A percentile compares a stretch with the other conserved stretches of the same genome.
These are phyloP conservation scores for Chironomus striatipennis DNA, from an alignment of 1,140 invertebrate genomes.

Conservation along the genomic window DNA sequence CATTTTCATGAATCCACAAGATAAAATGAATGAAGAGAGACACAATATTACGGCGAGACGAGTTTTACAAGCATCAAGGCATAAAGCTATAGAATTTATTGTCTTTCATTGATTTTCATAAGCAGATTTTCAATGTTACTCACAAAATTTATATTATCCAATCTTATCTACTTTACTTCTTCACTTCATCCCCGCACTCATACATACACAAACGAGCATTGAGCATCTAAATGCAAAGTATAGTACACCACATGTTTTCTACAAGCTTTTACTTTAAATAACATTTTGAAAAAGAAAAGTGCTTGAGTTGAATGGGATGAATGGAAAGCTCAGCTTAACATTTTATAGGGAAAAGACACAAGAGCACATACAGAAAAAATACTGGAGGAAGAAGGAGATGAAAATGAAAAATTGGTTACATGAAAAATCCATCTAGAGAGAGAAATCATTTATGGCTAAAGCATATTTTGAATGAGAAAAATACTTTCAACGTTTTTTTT, in stretches of 20 bases:
- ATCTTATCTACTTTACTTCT: neutral
- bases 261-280: too few relatives aligned
- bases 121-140: slow-evolving; percentile 16
- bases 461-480: neutral
- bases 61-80: neutral
- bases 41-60: neutral
- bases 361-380: too few relatives aligned
- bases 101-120: slow-evolving; percentile 24
- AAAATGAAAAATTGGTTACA: slow-evolving; percentile 22
- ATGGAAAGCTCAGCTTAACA: neutral
- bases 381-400: neutral
- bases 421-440: slow-evolving; percentile 21
- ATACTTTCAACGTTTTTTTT: neutral
- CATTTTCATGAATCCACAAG: neutral
- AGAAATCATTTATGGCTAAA: neutral
- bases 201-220: too few relatives aligned
- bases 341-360: too few relatives aligned
- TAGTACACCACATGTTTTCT: too few relatives aligned
- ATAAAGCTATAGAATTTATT: slow-evolving; percentile 13
- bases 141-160: slow-evolving; percentile 1
- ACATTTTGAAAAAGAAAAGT: neutral
- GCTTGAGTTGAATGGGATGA: neutral
- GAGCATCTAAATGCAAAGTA: too few relatives aligned
- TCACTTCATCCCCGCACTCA: neutral
- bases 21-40: neutral